phyloP scores from a whole-genome alignment of 2,888 invertebrate genomes.

The Microchrysa polita region DNA sequence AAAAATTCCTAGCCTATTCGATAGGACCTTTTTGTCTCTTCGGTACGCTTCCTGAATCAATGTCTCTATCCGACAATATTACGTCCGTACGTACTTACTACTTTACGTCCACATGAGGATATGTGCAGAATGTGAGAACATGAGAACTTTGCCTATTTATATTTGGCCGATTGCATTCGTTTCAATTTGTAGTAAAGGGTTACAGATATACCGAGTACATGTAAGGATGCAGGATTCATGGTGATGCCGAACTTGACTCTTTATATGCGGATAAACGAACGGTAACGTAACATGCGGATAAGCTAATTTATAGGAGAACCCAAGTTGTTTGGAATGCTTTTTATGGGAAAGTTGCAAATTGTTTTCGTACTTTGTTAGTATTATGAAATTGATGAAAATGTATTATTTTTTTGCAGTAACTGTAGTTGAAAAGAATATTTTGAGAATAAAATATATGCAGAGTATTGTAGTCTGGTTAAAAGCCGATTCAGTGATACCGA shows the following conservation, averaged over 20 bases:
- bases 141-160: constrained; percentile 36
- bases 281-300: constrained; percentile 25
- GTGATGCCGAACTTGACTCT: constrained; percentile 20
- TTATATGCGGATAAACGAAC: constrained; percentile 15
- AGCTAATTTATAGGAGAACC: constrained; percentile 27
- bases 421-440: too few species aligned
- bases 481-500: too few species aligned
- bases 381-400: background rate
- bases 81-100: too few species aligned
- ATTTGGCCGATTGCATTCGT: constrained; percentile 26
- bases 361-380: background rate
- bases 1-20: constrained; percentile 33
- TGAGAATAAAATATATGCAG: too few species aligned
- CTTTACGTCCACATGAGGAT: background rate
- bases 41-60: background rate
- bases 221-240: constrained; percentile 9
- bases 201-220: constrained; percentile 22
- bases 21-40: constrained; percentile 8
- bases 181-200: constrained; percentile 43
- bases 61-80: background rate
- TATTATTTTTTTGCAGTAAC: too few species aligned
- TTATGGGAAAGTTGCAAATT: constrained; percentile 16
- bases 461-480: too few species aligned
- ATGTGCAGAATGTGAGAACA: constrained; percentile 7
- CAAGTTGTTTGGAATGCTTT: constrained; percentile 5